Base-by-base conservation (phyloP, 2,113 vertebrate species). In the Zapornia atra region DNA sequence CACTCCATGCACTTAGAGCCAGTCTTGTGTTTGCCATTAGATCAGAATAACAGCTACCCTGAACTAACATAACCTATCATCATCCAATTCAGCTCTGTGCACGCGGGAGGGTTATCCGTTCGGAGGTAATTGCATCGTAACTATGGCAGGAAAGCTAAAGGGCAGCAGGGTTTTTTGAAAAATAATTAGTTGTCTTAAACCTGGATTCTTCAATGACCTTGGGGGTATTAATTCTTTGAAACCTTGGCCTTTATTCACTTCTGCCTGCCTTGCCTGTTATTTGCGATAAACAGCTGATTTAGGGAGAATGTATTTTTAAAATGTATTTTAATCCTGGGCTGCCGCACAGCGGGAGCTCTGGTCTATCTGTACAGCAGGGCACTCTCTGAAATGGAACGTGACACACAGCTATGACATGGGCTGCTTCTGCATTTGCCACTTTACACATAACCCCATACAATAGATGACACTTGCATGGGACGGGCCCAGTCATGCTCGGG, bases 321-420 rank as follows among this genome's bases (percentile, higher is more conserved):
- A 79, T 15, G 8, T 50, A 53, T 83, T 83, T 92, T 69, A 82
- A 82, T 72, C n/a, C 14, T 34, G 12, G 11, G 53, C 31, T 70
- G 36, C 19, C 44, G 22, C 64, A 28, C 16, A 31, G 57, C 0
- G 0, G 51, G 29, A 90, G 38, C 68, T 25, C 15, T n/a, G 44
- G 29, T 12, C 42, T 54, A 5, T 63, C 69, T 34, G 14, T 29
- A 44, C 0, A 1, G 63, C 66, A 72, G 11, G 61, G n/a, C 0
- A 0, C 38, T 24, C 33, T 19, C 34, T 38, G 77, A 86, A 75
- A 64, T 11, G 24, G 54, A 91, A 84, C 0, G 6, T 51, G 46
- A 34, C 12, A 7, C 9, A 42, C 15, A 68, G 57, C 73, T 61
- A 21, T 12, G 38, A 57, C 0, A 0, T 31, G 71, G 85, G 11